Percentiles rank a stretch among this genome's conserved stretches.
phyloP scores from a whole-genome alignment of 1,140 invertebrate species.

The Leguminivora glycinivorella region DNA sequence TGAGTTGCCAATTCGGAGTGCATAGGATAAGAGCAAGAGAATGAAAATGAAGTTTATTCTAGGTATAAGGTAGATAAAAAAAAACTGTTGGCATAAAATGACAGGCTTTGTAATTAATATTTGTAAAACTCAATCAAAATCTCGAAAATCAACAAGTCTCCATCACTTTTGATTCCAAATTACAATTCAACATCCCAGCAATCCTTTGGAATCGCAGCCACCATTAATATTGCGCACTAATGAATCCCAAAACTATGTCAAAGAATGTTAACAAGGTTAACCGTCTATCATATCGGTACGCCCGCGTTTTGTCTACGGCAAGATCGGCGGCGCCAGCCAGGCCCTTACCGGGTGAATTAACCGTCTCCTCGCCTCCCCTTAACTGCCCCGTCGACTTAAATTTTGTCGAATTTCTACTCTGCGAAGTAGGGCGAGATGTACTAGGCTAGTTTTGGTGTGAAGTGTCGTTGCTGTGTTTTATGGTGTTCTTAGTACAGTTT shows the following conservation, averaged over 20 bases:
- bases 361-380: constrained; percentile 71
- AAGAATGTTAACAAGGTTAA: constrained; percentile 32
- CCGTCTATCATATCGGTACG: constrained; percentile 40
- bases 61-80: no score
- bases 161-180: no score
- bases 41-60: no score
- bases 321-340: constrained; percentile 70
- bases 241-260: constrained; percentile 29
- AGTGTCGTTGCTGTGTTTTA: not conserved
- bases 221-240: constrained; percentile 2
- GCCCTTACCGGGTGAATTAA: constrained; percentile 78
- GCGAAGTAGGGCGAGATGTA: constrained; percentile 4
- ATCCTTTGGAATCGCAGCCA: not conserved
- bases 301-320: constrained; percentile 74
- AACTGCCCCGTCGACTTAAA: constrained; percentile 75
- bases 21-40: no score
- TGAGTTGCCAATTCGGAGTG: no score
- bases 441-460: not conserved
- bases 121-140: no score
- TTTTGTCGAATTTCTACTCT: constrained; percentile 74
- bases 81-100: no score
- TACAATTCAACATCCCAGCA: not conserved
- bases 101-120: no score
- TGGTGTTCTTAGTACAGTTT: not conserved
- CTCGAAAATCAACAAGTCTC: no score